Percentiles rank a stretch among this genome's conserved stretches.
phyloP scores from a whole-genome alignment of 2,113 vertebrate genomes.

The Ctenodactylus gundi region DNA sequence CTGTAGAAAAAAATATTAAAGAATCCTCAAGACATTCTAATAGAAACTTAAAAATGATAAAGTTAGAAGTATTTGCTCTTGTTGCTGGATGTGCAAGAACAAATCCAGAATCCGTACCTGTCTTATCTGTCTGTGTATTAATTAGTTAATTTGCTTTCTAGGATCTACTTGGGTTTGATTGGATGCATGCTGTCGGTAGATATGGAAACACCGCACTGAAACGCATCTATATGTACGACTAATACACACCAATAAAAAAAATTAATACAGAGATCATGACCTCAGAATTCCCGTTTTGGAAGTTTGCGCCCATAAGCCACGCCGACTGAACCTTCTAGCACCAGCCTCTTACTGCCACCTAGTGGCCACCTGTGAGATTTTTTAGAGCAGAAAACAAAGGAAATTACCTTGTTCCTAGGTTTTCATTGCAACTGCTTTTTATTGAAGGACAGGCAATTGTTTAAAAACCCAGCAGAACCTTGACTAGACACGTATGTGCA shows the following conservation, averaged over 20 bases:
- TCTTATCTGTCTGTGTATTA: no score
- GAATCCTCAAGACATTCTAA: no score
- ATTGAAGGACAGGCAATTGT: neutral
- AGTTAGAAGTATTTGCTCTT: no score
- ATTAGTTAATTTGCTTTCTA: no score
- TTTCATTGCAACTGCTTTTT: neutral
- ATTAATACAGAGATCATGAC: neutral
- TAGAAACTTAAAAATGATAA: no score
- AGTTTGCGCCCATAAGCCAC: neutral
- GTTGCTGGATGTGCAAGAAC: no score
- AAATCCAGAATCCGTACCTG: no score
- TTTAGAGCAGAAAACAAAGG: neutral
- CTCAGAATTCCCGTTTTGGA: neutral
- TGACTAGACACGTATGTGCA: no score
- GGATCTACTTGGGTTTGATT: neutral
- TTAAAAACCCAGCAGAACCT: neutral
- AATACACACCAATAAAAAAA: neutral
- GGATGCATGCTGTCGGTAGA: neutral
- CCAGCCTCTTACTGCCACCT: neutral
- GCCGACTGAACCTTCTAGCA: neutral
- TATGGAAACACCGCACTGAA: neutral
- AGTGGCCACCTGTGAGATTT: neutral
- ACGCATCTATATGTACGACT: neutral
- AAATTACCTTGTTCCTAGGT: neutral
- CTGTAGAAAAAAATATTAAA: no score